A percentile compares a stretch with the other conserved stretches of the same genome.
Evolutionary conservation across 1,140 invertebrate genomes (phyloP).

Genomic region (Episyrphus balteatus): DNA sequence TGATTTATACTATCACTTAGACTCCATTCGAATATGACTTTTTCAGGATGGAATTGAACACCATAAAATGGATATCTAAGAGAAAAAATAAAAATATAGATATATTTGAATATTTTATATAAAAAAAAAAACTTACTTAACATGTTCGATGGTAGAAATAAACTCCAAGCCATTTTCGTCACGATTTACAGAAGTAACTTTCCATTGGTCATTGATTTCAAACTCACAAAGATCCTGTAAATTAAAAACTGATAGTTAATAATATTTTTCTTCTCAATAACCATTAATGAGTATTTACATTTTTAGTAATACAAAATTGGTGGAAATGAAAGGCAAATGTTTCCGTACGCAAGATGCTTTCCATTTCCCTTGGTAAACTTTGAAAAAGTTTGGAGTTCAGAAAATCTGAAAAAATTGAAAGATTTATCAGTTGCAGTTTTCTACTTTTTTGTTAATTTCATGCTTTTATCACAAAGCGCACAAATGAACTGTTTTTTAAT

Average conservation of each 20-base stretch:
- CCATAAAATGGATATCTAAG: slow-evolving; percentile 67
- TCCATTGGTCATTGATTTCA: slow-evolving; percentile 49
- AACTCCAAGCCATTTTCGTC: slow-evolving; percentile 53
- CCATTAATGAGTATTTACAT: slow-evolving; percentile 35
- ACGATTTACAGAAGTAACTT: slow-evolving; percentile 53
- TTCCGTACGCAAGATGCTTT: slow-evolving; percentile 43
- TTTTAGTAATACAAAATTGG: slow-evolving; percentile 53
- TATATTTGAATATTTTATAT: background rate
- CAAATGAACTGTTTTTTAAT: no score
- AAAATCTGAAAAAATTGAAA: slow-evolving; percentile 19
- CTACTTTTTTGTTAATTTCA: no score
- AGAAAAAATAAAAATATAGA: no score
- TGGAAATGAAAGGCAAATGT: slow-evolving; percentile 68
- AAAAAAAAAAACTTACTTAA: slow-evolving; percentile 27
- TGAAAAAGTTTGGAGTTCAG: slow-evolving; percentile 44
- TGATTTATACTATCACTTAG: slow-evolving; percentile 47
- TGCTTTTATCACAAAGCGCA: no score
- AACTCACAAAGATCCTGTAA: slow-evolving; percentile 43
- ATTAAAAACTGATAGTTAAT: background rate
- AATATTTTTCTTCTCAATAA: no score
- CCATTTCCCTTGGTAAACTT: slow-evolving; percentile 41
- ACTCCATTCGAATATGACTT: slow-evolving; percentile 70
- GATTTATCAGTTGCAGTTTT: no score
- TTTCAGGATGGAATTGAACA: slow-evolving; percentile 85
- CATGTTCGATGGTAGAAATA: slow-evolving; percentile 54